Evolutionary conservation across 2,113 vertebrate species (phyloP).

Genomic region (Cebidichthys violaceus): DNA sequence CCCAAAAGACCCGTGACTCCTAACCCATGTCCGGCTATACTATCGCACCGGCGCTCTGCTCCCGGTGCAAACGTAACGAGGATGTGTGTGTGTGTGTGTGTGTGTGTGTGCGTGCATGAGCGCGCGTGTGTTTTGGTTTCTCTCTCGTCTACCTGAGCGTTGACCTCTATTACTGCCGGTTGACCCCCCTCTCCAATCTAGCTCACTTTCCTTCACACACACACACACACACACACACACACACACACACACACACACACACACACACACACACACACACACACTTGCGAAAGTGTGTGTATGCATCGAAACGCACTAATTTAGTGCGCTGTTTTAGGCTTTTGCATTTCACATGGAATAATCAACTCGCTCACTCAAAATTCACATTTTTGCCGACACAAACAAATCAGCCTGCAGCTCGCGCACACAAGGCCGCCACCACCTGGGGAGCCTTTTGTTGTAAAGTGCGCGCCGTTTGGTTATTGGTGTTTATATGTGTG

Average conservation of each 20-base stretch:
- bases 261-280: conserved; percentile 8
- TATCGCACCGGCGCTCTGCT: conserved; percentile 19
- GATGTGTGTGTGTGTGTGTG: conserved; percentile 23
- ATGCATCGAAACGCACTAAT: conserved; percentile 35
- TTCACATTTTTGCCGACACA: conserved; percentile 53
- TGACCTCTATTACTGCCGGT: conserved; percentile 78
- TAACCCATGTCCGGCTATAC: conserved; percentile 70
- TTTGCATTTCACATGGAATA: conserved; percentile 46
- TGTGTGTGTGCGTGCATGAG: neutral
- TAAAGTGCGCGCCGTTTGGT: conserved; percentile 29
- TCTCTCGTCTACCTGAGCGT: conserved; percentile 71
- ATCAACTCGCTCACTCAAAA: conserved; percentile 20
- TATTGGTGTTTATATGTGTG: conserved; percentile 18
- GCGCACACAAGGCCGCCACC: neutral
- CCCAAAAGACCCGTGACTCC: conserved; percentile 50
- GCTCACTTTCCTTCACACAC: conserved; percentile 38
- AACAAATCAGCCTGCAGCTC: conserved; percentile 27
- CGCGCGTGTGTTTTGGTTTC: conserved; percentile 51
- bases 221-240: conserved; percentile 17
- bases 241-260: conserved; percentile 36
- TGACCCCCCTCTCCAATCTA: conserved; percentile 68
- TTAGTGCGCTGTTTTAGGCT: conserved; percentile 29
- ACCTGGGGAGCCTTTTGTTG: conserved; percentile 38
- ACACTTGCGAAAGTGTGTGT: neutral
- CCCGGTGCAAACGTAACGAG: conserved; percentile 34